These are phyloP conservation scores for Lagria hirta DNA, from an alignment of 2,888 invertebrate species.

Conservation along the genomic window DNA sequence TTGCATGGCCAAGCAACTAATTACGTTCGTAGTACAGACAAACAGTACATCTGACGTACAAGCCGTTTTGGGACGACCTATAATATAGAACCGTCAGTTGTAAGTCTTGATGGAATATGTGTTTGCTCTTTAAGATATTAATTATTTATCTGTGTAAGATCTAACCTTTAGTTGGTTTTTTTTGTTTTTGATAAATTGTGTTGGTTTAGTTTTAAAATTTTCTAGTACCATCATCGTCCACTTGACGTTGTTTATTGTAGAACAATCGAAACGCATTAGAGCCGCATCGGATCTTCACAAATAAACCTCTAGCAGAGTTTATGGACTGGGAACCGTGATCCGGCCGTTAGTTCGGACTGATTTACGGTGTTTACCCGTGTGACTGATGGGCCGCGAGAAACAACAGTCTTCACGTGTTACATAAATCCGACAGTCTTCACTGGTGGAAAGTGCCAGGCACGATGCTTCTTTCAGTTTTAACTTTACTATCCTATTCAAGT, in stretches of 20 bases:
- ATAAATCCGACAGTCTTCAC: conserved; percentile 44
- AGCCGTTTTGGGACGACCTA: too few relatives aligned
- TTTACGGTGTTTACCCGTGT: conserved; percentile 50
- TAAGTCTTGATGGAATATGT: too few relatives aligned
- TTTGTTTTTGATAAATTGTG: too few relatives aligned
- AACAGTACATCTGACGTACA: too few relatives aligned
- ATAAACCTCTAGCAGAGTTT: conserved; percentile 50
- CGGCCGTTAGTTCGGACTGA: conserved; percentile 46
- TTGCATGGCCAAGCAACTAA: too few relatives aligned
- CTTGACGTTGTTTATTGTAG: conserved; percentile 48
- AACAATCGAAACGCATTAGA: conserved; percentile 52
- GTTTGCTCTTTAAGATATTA: too few relatives aligned
- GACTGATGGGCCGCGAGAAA: conserved; percentile 53
- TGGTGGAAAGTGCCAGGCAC: conserved; percentile 18
- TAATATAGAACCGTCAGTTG: too few relatives aligned
- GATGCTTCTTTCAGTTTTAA: conserved; percentile 16
- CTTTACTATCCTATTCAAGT: conserved; percentile 20
- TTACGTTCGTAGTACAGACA: too few relatives aligned
- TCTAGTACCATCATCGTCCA: too few relatives aligned
- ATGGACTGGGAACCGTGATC: conserved; percentile 52
- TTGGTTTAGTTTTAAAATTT: too few relatives aligned
- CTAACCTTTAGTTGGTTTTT: too few relatives aligned
- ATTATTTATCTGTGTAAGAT: too few relatives aligned
- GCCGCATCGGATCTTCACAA: conserved; percentile 47
- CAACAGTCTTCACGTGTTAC: conserved; percentile 54